These are phyloP conservation scores for Thaumatotibia leucotreta DNA, from an alignment of 1,140 invertebrate genomes.

Conservation along the genomic window DNA sequence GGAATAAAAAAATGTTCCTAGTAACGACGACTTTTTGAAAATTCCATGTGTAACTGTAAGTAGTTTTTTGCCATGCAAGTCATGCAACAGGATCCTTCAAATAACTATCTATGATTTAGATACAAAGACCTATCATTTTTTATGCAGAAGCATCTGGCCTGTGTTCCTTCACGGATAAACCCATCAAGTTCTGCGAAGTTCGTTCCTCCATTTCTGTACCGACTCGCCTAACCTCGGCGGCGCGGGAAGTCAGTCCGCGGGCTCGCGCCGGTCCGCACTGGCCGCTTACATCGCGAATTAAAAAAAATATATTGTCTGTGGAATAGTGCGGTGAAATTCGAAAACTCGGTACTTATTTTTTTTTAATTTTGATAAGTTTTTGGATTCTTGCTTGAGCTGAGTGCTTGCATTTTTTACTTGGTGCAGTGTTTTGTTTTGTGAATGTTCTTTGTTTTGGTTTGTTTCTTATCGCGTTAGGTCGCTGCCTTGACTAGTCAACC, in stretches of 20 bases:
- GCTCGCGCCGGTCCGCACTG: conserved; percentile 9
- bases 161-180: neutral
- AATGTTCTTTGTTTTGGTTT: conserved; percentile 1
- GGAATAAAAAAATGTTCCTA: too few relatives aligned
- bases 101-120: neutral
- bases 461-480: neutral
- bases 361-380: neutral
- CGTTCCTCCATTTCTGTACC: neutral
- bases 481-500: conserved; percentile 2
- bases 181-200: neutral
- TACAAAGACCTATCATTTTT: neutral
- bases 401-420: neutral
- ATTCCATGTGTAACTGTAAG: too few relatives aligned
- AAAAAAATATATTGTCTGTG: neutral
- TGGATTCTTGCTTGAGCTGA: neutral
- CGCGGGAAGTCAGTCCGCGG: conserved; percentile 4
- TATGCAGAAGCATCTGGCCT: neutral
- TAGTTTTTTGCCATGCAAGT: neutral
- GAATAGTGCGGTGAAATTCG: conserved; percentile 2
- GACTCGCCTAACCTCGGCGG: neutral
- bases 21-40: too few relatives aligned
- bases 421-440: neutral
- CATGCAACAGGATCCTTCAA: neutral
- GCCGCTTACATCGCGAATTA: neutral
- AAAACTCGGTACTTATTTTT: neutral